A percentile compares a stretch with the other conserved stretches of the same genome.
Conservation (phyloP, 2,797 vertebrate species). For the Chelmon rostratus region DNA sequence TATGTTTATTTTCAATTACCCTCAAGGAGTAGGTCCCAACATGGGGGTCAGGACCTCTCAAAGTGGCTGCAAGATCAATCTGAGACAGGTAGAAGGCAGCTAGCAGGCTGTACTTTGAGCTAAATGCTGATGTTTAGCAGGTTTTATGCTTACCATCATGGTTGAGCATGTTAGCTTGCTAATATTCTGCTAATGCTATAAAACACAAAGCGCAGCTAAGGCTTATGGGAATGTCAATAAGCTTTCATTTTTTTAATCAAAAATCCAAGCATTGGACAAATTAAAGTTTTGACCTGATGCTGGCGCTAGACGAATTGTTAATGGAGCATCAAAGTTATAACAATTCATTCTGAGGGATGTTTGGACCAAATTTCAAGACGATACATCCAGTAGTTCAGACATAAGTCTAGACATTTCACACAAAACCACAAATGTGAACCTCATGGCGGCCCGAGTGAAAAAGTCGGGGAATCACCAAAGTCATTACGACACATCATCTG, state of each 20-base stretch:
- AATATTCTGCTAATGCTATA: too few species aligned
- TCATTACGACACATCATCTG: not conserved
- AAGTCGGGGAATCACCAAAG: not conserved
- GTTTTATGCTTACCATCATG: too few species aligned
- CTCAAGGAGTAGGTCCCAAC: not conserved
- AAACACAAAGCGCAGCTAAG: not conserved
- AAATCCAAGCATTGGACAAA: not conserved
- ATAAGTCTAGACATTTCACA: not conserved
- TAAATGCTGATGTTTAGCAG: too few species aligned
- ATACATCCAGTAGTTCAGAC: not conserved
- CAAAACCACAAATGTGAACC: not conserved
- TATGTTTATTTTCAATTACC: not conserved
- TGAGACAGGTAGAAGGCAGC: not conserved
- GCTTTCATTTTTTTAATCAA: not conserved
- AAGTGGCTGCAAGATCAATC: not conserved
- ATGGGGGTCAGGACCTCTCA: not conserved
- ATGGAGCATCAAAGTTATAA: not conserved
- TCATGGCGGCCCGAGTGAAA: not conserved
- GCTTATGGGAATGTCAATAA: not conserved
- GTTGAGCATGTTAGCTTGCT: too few species aligned
- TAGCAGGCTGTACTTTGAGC: not conserved
- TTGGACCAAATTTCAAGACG: not conserved
- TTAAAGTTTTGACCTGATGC: not conserved
- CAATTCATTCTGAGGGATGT: not conserved
- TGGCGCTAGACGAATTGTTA: not conserved